A percentile compares a stretch with the other conserved stretches of the same genome.
Conservation (phyloP, 2,797 vertebrate species). For the Sciaenops ocellatus region DNA sequence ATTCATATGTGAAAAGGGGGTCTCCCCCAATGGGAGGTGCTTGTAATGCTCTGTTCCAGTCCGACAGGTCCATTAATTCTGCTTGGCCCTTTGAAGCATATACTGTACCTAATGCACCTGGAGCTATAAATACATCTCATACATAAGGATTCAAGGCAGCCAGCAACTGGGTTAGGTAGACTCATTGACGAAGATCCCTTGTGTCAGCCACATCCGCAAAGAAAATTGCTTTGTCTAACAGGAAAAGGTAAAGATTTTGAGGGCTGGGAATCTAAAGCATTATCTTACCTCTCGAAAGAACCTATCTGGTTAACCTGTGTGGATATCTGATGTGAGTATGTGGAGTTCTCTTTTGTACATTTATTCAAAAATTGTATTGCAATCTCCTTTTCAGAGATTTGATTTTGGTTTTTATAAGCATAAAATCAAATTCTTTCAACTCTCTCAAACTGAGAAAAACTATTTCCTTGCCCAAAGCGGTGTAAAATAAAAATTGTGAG, state of each 20-base stretch:
- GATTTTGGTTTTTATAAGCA: background rate
- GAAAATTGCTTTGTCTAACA: slow-evolving; percentile 46
- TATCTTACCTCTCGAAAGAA: slow-evolving; percentile 38
- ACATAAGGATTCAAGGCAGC: slow-evolving; percentile 76
- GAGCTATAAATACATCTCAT: slow-evolving; percentile 86
- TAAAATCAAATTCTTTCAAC: background rate
- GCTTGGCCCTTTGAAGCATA: slow-evolving; percentile 67
- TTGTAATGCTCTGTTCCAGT: slow-evolving; percentile 53
- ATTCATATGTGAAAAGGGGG: slow-evolving; percentile 68
- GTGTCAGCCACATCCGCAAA: slow-evolving; percentile 47
- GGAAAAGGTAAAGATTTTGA: slow-evolving; percentile 53
- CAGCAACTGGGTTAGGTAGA: slow-evolving; percentile 81
- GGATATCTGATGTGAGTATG: background rate
- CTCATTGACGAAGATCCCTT: slow-evolving; percentile 52
- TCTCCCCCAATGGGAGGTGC: slow-evolving; percentile 73
- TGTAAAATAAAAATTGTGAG: slow-evolving; percentile 16
- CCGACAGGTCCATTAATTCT: slow-evolving; percentile 81
- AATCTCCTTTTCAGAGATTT: background rate
- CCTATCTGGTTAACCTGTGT: background rate
- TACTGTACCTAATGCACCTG: slow-evolving; percentile 81
- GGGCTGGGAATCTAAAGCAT: slow-evolving; percentile 41
- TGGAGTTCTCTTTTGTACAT: background rate
- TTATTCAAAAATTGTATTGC: background rate
- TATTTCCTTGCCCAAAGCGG: background rate
- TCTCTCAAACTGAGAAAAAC: background rate